phyloP scores from a whole-genome alignment of 2,113 vertebrate species.

The Perccottus glenii region DNA sequence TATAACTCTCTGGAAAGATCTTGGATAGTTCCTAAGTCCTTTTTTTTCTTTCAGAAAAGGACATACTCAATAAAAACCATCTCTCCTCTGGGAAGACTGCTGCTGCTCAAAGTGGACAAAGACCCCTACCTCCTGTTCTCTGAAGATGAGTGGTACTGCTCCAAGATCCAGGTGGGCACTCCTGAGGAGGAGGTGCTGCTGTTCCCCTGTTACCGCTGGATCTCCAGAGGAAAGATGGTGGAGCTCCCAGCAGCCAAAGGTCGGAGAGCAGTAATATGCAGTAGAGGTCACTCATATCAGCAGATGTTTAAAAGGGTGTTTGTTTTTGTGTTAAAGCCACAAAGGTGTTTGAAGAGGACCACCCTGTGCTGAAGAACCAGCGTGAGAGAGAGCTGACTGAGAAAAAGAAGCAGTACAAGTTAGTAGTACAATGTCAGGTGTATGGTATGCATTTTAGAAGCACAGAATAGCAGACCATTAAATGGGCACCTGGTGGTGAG shows the following conservation, averaged over 20 bases:
- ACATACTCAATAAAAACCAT: neutral
- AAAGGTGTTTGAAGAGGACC: conserved; percentile 2
- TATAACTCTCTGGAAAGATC: too few relatives aligned
- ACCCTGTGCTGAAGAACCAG: neutral
- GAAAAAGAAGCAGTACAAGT: neutral
- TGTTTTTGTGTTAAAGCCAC: neutral
- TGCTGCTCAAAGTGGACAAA: neutral
- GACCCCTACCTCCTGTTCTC: neutral
- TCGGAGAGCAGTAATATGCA: neutral
- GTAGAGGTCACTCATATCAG: too few relatives aligned
- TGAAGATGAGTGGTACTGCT: conserved; percentile 1
- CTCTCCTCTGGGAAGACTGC: conserved; percentile 1
- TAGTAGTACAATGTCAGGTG: neutral
- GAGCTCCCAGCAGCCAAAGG: neutral
- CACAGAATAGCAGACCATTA: too few relatives aligned
- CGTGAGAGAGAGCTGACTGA: neutral
- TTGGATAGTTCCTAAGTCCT: too few relatives aligned
- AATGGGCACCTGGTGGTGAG: too few relatives aligned
- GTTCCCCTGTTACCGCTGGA: conserved; percentile 7
- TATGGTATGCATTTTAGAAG: too few relatives aligned
- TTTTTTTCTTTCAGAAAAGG: neutral
- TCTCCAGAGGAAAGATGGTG: neutral
- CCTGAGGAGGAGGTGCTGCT: neutral
- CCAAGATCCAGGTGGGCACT: neutral
- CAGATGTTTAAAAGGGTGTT: too few relatives aligned